Evolutionary conservation across 2,797 vertebrate genomes (phyloP), one percentile per base, ranked within the genome.

Genomic region (Vipera latastei): DNA sequence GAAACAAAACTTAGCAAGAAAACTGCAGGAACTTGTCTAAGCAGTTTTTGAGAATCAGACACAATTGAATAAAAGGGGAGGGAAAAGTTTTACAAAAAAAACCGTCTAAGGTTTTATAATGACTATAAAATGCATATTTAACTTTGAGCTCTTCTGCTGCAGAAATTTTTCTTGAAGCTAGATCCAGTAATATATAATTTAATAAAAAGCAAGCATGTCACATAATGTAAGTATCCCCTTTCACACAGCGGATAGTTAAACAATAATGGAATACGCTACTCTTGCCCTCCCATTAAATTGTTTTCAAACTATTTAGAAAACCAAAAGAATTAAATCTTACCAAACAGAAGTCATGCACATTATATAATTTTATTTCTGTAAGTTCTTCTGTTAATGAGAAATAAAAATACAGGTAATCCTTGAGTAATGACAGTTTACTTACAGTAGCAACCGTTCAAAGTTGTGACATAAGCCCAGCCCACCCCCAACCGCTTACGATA

Each of bases 141-240:
- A 91, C 88, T 83, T 93, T 92, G n/a, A 69, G 8, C 90, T 89
- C 91, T 88, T 60, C 91, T 94, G 94, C 94, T 90, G 20, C 89
- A 55, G 44, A 90, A 92, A 0, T 55, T 44, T 0, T 0, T 0
- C 32, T 90, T n/a, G 56, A 83, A 94, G 69, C 92, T 93, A 94
- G 89, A 85, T 32, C 14, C 89, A 85, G 48, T 13, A 8, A 4
- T 8, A 73, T 65, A 44, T 18, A 63, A 32, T 59, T 60, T 86
- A 86, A 86, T 91, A 60, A 91, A 90, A 91, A 91, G 14, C 38
- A 91, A 56, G 6, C 26, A 73, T 55, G 32, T 7, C 20, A 69
- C 61, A 32, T 44, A 20, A 18, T 60, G 55, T 83, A 48, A 22
- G 38, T 44, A 28, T 60, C 2, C 63, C 2, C 60, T 32, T n/a